Percentiles rank a stretch among this genome's conserved stretches.
phyloP scores from a whole-genome alignment of 2,888 invertebrate species.

The Papilio gigon region DNA sequence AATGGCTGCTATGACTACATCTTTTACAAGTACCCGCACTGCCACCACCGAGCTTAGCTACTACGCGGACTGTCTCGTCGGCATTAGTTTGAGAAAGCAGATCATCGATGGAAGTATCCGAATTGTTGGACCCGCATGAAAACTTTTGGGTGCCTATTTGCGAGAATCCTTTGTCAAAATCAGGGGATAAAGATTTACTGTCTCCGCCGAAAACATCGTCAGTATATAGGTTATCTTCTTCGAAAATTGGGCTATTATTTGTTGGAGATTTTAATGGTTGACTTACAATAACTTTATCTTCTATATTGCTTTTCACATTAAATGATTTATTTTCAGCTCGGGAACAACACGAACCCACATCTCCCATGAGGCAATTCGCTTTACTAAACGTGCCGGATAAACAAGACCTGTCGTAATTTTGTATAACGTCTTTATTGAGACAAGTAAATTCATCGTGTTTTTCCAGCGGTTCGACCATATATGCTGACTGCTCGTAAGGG shows the following conservation, averaged over 20 bases:
- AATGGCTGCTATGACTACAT: slow-evolving; percentile 87
- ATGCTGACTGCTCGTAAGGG: slow-evolving; percentile 77
- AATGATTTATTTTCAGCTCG: slow-evolving; percentile 72
- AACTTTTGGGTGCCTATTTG: slow-evolving; percentile 72
- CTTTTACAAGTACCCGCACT: slow-evolving; percentile 82
- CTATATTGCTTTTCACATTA: slow-evolving; percentile 64
- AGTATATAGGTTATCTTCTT: slow-evolving; percentile 82
- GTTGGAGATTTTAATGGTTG: slow-evolving; percentile 84
- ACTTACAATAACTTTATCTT: slow-evolving; percentile 82
- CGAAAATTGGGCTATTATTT: slow-evolving; percentile 83
- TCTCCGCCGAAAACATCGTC: slow-evolving; percentile 85
- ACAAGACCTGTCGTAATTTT: slow-evolving; percentile 77
- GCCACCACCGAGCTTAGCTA: slow-evolving; percentile 76
- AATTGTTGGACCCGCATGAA: slow-evolving; percentile 84
- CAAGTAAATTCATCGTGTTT: slow-evolving; percentile 69
- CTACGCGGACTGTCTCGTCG: slow-evolving; percentile 81
- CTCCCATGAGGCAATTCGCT: slow-evolving; percentile 75
- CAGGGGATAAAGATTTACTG: slow-evolving; percentile 83
- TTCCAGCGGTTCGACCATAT: slow-evolving; percentile 79
- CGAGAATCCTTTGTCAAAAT: slow-evolving; percentile 77
- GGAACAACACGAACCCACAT: slow-evolving; percentile 75
- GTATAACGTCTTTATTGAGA: slow-evolving; percentile 70
- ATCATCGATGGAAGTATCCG: slow-evolving; percentile 85
- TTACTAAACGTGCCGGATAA: slow-evolving; percentile 76
- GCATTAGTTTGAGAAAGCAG: slow-evolving; percentile 82